Conservation (phyloP, 2,797 vertebrate species). For the Philypnodon macrostomus region DNA sequence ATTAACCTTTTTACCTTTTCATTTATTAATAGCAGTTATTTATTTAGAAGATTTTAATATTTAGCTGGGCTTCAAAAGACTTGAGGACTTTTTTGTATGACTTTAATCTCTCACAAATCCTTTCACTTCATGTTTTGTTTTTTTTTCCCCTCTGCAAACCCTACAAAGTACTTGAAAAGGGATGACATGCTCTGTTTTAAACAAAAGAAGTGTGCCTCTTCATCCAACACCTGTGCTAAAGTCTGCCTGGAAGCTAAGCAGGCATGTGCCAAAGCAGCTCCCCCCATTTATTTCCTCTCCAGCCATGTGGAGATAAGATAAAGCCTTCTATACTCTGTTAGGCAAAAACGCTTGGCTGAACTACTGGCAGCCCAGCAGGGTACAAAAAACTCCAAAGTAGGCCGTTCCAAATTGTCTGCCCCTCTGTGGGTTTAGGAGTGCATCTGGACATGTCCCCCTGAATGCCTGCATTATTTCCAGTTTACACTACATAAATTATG, state of each 20-base stretch:
- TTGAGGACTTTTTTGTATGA: not conserved
- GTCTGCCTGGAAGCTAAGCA: conserved; percentile 39
- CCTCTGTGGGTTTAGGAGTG: conserved; percentile 46
- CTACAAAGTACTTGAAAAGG: conserved; percentile 20
- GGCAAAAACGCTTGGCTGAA: conserved; percentile 47
- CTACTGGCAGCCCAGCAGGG: conserved; percentile 20
- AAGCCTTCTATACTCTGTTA: conserved; percentile 44
- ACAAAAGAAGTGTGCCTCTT: conserved; percentile 15
- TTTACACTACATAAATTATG: conserved; percentile 51
- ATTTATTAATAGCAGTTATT: conserved; percentile 9
- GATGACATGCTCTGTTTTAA: conserved; percentile 10
- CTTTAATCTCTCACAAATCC: not conserved
- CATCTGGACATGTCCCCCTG: conserved; percentile 47
- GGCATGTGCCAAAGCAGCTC: conserved; percentile 25
- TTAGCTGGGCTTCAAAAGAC: not conserved
- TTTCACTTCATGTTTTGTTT: not conserved
- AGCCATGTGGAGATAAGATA: conserved; percentile 61
- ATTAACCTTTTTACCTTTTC: not conserved
- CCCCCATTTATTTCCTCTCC: conserved; percentile 49
- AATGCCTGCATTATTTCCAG: conserved; percentile 53
- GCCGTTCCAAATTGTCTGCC: conserved; percentile 42
- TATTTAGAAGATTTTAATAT: conserved; percentile 7
- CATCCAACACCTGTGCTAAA: conserved; percentile 47
- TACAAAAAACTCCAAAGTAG: conserved; percentile 54
- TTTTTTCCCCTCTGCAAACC: conserved; percentile 2